Conservation (phyloP, 1,140 invertebrate genomes). For the Himalopsyche phryganea region DNA sequence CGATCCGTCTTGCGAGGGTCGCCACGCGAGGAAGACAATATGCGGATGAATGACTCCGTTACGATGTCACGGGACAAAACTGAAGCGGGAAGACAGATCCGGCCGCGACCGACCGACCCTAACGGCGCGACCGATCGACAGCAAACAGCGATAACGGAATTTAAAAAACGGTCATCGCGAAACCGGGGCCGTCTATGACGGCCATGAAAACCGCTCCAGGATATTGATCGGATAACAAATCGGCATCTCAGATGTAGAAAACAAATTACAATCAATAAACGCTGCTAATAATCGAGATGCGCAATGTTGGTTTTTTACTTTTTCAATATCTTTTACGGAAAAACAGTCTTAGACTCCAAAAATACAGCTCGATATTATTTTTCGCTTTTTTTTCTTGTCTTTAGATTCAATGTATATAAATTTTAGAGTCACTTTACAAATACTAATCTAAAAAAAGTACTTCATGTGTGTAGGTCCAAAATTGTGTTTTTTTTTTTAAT, state of each 20-base stretch:
- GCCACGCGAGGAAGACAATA: conserved; percentile 16
- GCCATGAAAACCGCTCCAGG: neutral
- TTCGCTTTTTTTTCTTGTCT: conserved; percentile 16
- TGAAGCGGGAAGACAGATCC: too few species aligned
- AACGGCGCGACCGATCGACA: too few species aligned
- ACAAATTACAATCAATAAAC: too few species aligned
- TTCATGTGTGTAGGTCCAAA: conserved; percentile 15
- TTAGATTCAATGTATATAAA: conserved; percentile 32
- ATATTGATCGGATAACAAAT: neutral
- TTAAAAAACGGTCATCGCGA: neutral
- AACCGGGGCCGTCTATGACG: neutral
- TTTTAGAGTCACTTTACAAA: conserved; percentile 18
- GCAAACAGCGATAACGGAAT: too few species aligned
- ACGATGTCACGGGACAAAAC: neutral
- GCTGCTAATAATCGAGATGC: neutral
- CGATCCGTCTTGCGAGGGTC: neutral
- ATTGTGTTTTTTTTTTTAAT: conserved; percentile 27
- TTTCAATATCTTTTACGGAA: conserved; percentile 33
- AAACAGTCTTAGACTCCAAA: conserved; percentile 36
- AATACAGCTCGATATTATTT: conserved; percentile 21
- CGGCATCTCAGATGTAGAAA: neutral
- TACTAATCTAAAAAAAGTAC: conserved; percentile 23
- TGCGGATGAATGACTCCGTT: neutral
- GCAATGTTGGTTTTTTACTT: conserved; percentile 21
- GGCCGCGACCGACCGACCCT: too few species aligned